These are phyloP conservation scores for Tetrapedia diversipes DNA, from an alignment of 2,888 invertebrate genomes.

Conservation along the genomic window DNA sequence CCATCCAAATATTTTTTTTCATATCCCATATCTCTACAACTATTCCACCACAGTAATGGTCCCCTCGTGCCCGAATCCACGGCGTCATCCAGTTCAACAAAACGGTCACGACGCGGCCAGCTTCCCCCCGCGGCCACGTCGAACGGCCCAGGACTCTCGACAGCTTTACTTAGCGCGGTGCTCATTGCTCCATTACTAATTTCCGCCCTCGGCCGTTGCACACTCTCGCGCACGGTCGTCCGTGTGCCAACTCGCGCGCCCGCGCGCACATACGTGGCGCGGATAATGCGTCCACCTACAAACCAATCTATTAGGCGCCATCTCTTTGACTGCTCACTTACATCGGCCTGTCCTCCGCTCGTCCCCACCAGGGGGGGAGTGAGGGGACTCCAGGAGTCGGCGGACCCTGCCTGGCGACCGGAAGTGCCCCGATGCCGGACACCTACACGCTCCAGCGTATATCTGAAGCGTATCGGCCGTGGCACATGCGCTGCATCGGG, in stretches of 20 bases:
- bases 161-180: slow-evolving; percentile 75
- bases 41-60: background rate
- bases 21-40: too few relatives aligned
- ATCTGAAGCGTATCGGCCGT: slow-evolving; percentile 50
- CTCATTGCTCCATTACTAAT: slow-evolving; percentile 82
- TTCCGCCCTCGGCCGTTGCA: slow-evolving; percentile 77
- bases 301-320: slow-evolving; percentile 83
- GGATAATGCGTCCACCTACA: slow-evolving; percentile 83
- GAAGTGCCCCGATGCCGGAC: slow-evolving; percentile 77
- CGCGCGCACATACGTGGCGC: slow-evolving; percentile 60
- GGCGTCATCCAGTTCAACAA: slow-evolving; percentile 62
- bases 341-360: slow-evolving; percentile 68
- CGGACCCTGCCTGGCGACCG: slow-evolving; percentile 71
- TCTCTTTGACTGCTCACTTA: slow-evolving; percentile 83
- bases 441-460: slow-evolving; percentile 72
- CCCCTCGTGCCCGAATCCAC: slow-evolving; percentile 46
- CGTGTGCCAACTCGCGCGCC: slow-evolving; percentile 48
- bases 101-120: slow-evolving; percentile 53
- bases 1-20: too few relatives aligned
- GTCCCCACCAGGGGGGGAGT: too few relatives aligned
- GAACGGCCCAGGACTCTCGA: slow-evolving; percentile 44
- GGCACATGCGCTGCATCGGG: slow-evolving; percentile 24
- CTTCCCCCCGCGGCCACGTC: slow-evolving; percentile 9
- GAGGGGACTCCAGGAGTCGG: too few relatives aligned
- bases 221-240: slow-evolving; percentile 40